These are phyloP conservation scores for Chrysolina americana DNA, from an alignment of 2,888 invertebrate genomes.

Conservation along the genomic window DNA sequence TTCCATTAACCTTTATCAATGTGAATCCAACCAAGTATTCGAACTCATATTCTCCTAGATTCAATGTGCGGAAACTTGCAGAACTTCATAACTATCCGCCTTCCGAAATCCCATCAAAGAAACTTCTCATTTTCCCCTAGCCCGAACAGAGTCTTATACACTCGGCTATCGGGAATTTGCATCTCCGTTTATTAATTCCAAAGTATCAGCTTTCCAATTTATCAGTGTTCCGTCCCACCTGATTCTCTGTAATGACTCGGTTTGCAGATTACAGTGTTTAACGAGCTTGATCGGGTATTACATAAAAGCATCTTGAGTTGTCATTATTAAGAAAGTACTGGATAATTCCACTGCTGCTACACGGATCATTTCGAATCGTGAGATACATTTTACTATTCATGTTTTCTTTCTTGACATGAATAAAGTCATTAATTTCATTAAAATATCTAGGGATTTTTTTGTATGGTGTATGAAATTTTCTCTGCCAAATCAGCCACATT, in stretches of 20 bases:
- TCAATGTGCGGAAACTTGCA: neutral
- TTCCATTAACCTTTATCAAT: too few relatives aligned
- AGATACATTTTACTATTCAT: too few relatives aligned
- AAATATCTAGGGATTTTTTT: too few relatives aligned
- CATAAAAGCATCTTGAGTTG: neutral
- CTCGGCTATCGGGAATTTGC: neutral
- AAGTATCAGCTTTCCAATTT: neutral
- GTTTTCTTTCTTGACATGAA: too few relatives aligned
- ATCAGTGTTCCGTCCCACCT: neutral
- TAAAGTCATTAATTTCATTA: too few relatives aligned
- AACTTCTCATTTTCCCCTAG: neutral
- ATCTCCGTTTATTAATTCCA: neutral
- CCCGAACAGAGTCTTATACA: neutral
- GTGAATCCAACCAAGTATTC: too few relatives aligned
- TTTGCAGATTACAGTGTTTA: neutral
- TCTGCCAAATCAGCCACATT: too few relatives aligned
- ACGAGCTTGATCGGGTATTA: neutral
- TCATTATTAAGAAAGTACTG: too few relatives aligned
- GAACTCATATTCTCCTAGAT: neutral
- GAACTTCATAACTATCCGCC: neutral
- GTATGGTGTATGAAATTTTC: too few relatives aligned
- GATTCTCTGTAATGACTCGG: neutral
- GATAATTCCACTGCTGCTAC: too few relatives aligned
- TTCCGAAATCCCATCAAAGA: neutral
- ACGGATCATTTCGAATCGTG: too few relatives aligned